Conservation (phyloP, 23 tunicate species). For the Corella eumyota region DNA sequence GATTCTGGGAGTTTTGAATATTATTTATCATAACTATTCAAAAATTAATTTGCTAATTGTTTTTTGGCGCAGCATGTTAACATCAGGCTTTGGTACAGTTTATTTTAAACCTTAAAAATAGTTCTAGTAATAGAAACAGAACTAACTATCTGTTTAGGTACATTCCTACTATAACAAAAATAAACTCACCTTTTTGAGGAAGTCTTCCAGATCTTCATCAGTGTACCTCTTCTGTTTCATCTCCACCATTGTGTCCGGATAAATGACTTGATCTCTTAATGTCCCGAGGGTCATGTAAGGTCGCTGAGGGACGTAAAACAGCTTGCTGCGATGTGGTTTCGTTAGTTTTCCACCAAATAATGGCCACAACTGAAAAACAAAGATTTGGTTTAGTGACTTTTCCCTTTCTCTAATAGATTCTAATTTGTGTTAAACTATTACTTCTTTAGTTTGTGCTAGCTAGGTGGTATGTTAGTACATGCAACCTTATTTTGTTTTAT, state of each 20-base stretch:
- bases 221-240: conserved; percentile 58
- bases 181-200: conserved; percentile 14
- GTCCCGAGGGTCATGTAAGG: conserved; percentile 92
- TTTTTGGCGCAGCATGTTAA: background rate
- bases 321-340: conserved; percentile 66
- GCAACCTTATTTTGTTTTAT: too few relatives aligned
- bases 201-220: conserved; percentile 53
- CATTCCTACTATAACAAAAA: background rate
- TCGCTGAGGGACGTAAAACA: conserved; percentile 90
- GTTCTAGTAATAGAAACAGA: too few relatives aligned
- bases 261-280: conserved; percentile 78
- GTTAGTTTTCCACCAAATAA: conserved; percentile 79
- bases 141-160: too few relatives aligned
- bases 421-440: too few relatives aligned
- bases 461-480: too few relatives aligned
- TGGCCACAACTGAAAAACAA: conserved; percentile 55
- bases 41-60: background rate
- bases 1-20: too few relatives aligned
- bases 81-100: background rate
- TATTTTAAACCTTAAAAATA: too few relatives aligned
- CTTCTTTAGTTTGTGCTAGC: too few relatives aligned
- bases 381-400: too few relatives aligned
- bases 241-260: conserved; percentile 53
- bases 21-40: too few relatives aligned
- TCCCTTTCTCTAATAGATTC: too few relatives aligned